Base-by-base conservation (phyloP, 2,797 vertebrate species). In the Falco columbarius region DNA sequence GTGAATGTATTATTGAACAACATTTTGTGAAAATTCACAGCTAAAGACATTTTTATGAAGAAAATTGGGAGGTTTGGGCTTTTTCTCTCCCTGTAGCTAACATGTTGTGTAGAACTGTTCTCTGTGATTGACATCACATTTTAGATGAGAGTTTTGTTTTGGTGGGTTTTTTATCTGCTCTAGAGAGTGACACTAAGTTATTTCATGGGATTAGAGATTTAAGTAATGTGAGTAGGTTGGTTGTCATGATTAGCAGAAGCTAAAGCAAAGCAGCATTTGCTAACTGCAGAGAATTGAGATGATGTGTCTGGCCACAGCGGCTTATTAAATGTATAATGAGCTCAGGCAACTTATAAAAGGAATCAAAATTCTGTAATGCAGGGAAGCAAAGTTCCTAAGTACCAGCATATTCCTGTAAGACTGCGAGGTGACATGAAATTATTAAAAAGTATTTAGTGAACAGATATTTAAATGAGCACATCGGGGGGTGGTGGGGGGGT, bases 181-280 rank as follows among this genome's bases (percentile, higher is more conserved):
- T 66, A 27, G 27, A n/a, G 68, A 85, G 36, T 86, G 87, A 66
- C 84, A 74, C 46, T 10, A 46, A 68, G 30, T 75, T 93, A 81
- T 92, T 94, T 87, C 22, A 49, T 42, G 61, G 77, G 77, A 94
- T 93, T 93, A 83, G 68, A 1, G 51, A 82, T 83, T 67, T 81
- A 68, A 89, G 62, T 89, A 40, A 85, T 71, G 22, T 12, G 65
- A 94, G 51, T 61, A 71, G 58, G 66, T 70, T 86, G 76, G 68
- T 38, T 89, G 70, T 73, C 79, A 54, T 42, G 88, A 94, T 80
- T 72, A 95, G 81, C 75, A 93, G 68, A 71, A 91, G 70, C 49
- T 90, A 86, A 86, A 82, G 81, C 77, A 91, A 42, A 92, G 83
- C 46, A 86, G 66, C 42, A 36, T 86, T 85, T 94, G 26, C 38